Base-by-base conservation (phyloP, 2,797 vertebrate genomes). In the Rhinichthys osculus region DNA sequence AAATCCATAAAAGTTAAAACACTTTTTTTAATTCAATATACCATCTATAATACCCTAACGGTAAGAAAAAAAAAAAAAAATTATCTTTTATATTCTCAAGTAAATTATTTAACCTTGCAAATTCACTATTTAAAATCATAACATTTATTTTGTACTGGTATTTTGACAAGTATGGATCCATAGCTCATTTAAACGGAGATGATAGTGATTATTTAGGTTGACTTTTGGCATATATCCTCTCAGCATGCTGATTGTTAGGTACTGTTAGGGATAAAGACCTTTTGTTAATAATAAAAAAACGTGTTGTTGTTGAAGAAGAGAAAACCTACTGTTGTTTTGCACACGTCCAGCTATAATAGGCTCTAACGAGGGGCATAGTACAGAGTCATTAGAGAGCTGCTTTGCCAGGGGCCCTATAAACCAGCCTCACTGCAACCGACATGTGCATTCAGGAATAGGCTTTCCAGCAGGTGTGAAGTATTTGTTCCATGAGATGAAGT, bases 251-350 rank as follows among this genome's bases (percentile, higher is more conserved):
- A 73, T 44, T 84, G 52, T 71, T 69, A 35, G 81, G 64, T 71
- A 27, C 66, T 57, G 50, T 79, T 71, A 72, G 7, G 30, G 8
- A 78, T 59, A 83, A 87, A 79, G 35, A 35, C 7, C 69, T 44
- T 87, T 81, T 64, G 74, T 80, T 87, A 70, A 67, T 84, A 44
- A 73, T 80, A 38, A 72, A 70, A 70, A 83, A 83, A 83, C 85
- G 4, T 70, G 74, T 57, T 80, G 74, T 57, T 80, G 44, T 71
- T 59, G 27, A 76, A 79, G 54, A 66, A 50, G 70, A 66, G 67
- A 83, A 83, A 87, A 64, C 70, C 40, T 72, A 85, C 52, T 72
- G 74, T 85, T 72, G 84, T 85, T 85, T 85, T 85, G 77, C 69
- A 54, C 64, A 54, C 5, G 11, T 81, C n/a, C 52, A 82, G 71